A percentile compares a stretch with the other conserved stretches of the same genome.
Conservation (phyloP, 2,888 invertebrate species). For the Lathronympha strigana region DNA sequence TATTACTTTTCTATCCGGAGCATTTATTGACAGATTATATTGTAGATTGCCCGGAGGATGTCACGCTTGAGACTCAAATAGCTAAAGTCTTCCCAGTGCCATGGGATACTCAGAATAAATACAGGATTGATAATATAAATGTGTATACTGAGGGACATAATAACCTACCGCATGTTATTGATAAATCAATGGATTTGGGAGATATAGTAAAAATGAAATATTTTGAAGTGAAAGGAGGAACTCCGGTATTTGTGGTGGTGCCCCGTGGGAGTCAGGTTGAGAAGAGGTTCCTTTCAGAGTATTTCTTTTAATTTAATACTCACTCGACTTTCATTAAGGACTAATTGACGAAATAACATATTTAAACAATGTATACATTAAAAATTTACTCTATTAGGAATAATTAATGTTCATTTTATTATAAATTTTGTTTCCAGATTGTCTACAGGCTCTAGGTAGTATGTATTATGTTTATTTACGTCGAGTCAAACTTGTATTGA, state of each 20-base stretch:
- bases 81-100: conserved; percentile 87
- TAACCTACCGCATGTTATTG: conserved; percentile 84
- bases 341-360: not conserved
- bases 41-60: conserved; percentile 90
- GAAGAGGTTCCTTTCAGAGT: conserved; percentile 82
- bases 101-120: conserved; percentile 89
- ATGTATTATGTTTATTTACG: too few species aligned
- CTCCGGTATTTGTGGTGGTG: conserved; percentile 86
- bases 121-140: conserved; percentile 84
- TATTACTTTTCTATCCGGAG: conserved; percentile 95
- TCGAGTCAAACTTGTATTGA: too few species aligned
- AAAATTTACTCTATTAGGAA: too few species aligned
- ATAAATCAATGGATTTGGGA: conserved; percentile 81
- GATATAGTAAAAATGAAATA: conserved; percentile 85
- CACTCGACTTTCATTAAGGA: not conserved
- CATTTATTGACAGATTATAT: conserved; percentile 94
- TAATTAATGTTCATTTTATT: too few species aligned
- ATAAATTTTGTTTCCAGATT: too few species aligned
- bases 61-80: conserved; percentile 76
- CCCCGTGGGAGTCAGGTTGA: conserved; percentile 84
- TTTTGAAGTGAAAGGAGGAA: conserved; percentile 86
- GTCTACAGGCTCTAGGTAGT: too few species aligned
- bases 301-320: conserved; percentile 54
- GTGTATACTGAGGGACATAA: conserved; percentile 90
- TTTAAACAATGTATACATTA: too few species aligned